A percentile compares a stretch with the other conserved stretches of the same genome.
phyloP scores from a whole-genome alignment of 2,797 vertebrate species.

The Phalanger gymnotis region DNA sequence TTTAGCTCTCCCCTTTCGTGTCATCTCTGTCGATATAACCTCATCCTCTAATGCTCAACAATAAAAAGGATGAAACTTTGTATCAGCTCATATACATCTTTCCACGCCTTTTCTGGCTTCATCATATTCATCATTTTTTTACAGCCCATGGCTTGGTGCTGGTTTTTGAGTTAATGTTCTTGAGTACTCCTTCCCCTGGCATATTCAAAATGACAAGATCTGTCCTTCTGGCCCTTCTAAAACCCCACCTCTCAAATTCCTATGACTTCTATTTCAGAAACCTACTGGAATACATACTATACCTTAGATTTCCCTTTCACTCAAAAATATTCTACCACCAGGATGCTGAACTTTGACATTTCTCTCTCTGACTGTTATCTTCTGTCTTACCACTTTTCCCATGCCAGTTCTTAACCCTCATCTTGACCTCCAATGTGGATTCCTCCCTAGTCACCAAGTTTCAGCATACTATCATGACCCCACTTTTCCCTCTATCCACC shows the following conservation, averaged over 20 bases:
- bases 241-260: not conserved
- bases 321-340: not conserved
- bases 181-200: not conserved
- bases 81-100: not conserved
- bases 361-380: not conserved
- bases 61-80: constrained; percentile 75
- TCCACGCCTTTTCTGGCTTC: not conserved
- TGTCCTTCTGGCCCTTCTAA: not conserved
- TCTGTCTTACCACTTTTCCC: not conserved
- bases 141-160: not conserved
- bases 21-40: constrained; percentile 67
- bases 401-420: not conserved
- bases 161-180: not conserved
- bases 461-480: not conserved
- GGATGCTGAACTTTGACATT: not conserved
- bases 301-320: not conserved
- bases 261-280: constrained; percentile 22
- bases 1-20: not conserved
- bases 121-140: not conserved
- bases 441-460: not conserved
- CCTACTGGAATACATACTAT: not conserved
- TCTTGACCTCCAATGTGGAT: not conserved
- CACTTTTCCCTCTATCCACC: not conserved
- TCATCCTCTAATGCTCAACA: constrained; percentile 72
- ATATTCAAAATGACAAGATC: not conserved